These are phyloP conservation scores for Gadopsis marmoratus DNA, from an alignment of 2,797 vertebrate genomes.

Conservation along the genomic window DNA sequence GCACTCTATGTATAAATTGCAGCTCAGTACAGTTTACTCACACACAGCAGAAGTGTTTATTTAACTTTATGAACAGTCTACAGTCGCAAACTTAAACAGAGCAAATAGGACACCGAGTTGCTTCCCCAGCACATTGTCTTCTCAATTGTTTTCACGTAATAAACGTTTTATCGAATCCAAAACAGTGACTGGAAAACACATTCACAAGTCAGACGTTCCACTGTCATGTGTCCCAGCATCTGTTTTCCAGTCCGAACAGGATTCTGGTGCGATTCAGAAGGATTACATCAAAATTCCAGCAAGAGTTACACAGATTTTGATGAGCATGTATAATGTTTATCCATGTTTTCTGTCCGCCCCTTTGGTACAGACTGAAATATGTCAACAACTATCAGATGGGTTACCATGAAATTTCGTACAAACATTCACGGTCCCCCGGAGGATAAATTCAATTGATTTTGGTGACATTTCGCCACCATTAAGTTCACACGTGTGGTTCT, in stretches of 20 bases:
- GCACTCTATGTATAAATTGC: background rate
- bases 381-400: no score
- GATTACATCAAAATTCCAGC: no score
- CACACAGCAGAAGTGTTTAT: slow-evolving; percentile 11
- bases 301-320: no score
- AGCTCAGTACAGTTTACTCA: background rate
- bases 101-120: background rate
- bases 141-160: background rate
- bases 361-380: no score
- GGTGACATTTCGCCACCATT: background rate
- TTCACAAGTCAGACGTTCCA: background rate
- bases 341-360: no score
- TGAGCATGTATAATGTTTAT: no score
- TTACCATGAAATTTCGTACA: no score
- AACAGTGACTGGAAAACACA: background rate
- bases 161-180: background rate
- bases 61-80: slow-evolving; percentile 12
- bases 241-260: background rate
- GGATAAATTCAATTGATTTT: no score
- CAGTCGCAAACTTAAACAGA: slow-evolving; percentile 1
- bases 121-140: background rate
- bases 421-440: no score
- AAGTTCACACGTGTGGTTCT: background rate
- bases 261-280: background rate
- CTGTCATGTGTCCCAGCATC: background rate